These are phyloP conservation scores for Macaca mulatta DNA, from an alignment of 2,113 vertebrate genomes.

Conservation along the genomic window DNA sequence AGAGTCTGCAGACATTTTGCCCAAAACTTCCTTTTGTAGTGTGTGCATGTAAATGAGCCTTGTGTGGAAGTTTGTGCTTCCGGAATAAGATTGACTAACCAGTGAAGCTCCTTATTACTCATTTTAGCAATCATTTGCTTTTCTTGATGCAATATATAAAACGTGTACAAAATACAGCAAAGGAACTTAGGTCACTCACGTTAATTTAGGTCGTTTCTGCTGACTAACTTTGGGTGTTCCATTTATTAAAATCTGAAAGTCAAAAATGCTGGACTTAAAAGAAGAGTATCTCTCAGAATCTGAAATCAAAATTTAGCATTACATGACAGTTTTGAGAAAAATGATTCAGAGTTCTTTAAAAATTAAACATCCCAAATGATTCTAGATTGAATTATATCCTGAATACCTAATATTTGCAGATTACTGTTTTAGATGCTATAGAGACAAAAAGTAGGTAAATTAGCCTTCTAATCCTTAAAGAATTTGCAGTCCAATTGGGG, in stretches of 20 bases:
- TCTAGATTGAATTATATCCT: not conserved
- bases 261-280: not conserved
- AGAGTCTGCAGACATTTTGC: conserved; percentile 58
- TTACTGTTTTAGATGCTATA: not conserved
- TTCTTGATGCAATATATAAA: conserved; percentile 37
- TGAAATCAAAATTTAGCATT: not conserved
- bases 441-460: not conserved
- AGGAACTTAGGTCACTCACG: conserved; percentile 13
- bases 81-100: conserved; percentile 71
- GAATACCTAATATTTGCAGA: not conserved
- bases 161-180: conserved; percentile 40
- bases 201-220: conserved; percentile 36
- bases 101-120: conserved; percentile 60
- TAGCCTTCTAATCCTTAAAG: not conserved
- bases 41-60: conserved; percentile 28
- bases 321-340: not conserved
- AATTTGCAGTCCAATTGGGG: not conserved
- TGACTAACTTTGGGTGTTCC: not conserved
- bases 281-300: not conserved
- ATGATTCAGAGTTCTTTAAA: conserved; percentile 28
- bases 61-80: conserved; percentile 77
- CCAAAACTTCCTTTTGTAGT: conserved; percentile 78
- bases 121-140: conserved; percentile 32
- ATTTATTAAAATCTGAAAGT: not conserved
- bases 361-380: not conserved